Evolutionary conservation across 2,888 invertebrate genomes (phyloP).

Genomic region (Stratiomys singularior): DNA sequence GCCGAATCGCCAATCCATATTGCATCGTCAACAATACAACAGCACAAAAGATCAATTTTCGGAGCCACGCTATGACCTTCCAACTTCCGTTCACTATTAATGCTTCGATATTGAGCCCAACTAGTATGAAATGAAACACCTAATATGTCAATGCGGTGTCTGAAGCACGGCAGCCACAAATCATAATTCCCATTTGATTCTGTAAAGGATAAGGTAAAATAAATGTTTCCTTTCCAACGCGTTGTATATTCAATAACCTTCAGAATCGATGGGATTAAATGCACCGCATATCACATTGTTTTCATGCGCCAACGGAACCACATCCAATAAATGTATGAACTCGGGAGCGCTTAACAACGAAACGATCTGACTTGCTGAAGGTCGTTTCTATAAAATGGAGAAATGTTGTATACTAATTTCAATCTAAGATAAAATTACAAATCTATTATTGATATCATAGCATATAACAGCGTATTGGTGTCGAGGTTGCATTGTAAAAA

Average conservation of each 20-base stretch:
- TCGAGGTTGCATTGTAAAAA: no score
- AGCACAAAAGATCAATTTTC: conserved; percentile 62
- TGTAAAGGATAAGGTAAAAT: no score
- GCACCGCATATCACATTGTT: conserved; percentile 74
- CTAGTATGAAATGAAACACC: conserved; percentile 67
- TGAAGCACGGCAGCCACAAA: conserved; percentile 79
- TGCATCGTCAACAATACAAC: conserved; percentile 77
- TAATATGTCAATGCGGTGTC: conserved; percentile 73
- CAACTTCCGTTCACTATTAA: conserved; percentile 60
- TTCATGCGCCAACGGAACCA: conserved; percentile 76
- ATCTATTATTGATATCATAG: no score
- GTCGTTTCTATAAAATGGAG: conserved; percentile 71
- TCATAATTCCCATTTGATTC: conserved; percentile 67
- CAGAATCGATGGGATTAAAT: conserved; percentile 60
- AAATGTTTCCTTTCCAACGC: no score
- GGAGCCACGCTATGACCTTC: conserved; percentile 54
- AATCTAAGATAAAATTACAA: no score
- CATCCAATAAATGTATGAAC: conserved; percentile 87
- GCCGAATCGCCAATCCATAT: conserved; percentile 92
- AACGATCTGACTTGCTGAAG: conserved; percentile 95
- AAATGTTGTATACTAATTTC: no score
- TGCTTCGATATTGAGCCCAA: conserved; percentile 72
- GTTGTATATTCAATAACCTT: conserved; percentile 65
- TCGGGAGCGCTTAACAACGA: conserved; percentile 92
- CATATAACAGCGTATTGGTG: no score